phyloP scores from a whole-genome alignment of 2,797 vertebrate genomes.

The Spinus pinus region DNA sequence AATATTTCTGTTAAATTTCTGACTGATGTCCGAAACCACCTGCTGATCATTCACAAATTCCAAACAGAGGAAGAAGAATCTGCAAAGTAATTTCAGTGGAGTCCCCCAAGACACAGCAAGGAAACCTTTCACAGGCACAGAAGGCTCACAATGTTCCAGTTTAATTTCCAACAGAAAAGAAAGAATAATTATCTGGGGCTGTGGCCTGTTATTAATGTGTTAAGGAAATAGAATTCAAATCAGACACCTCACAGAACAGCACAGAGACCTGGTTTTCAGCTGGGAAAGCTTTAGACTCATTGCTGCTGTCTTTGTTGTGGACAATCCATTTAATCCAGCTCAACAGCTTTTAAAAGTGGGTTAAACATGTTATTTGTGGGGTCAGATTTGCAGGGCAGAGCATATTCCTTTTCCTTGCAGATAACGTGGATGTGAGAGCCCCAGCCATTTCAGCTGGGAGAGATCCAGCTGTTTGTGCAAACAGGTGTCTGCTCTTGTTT shows the following conservation, averaged over 20 bases:
- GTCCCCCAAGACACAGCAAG: neutral
- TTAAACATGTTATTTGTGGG: neutral
- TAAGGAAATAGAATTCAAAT: slow-evolving; percentile 32
- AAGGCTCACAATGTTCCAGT: neutral
- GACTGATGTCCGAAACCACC: neutral
- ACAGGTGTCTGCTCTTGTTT: neutral
- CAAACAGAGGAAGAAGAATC: neutral
- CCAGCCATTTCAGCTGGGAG: neutral
- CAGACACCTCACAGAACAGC: neutral
- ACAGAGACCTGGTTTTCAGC: neutral
- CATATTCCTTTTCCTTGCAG: neutral
- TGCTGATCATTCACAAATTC: neutral
- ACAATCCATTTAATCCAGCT: neutral
- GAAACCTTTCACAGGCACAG: neutral
- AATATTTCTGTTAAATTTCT: neutral
- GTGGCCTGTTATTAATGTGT: slow-evolving; percentile 2
- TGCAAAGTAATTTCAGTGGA: neutral
- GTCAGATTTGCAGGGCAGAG: neutral
- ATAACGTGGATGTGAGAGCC: neutral
- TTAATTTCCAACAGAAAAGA: slow-evolving; percentile 32
- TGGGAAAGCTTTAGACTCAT: neutral
- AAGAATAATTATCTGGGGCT: neutral
- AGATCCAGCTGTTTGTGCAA: neutral
- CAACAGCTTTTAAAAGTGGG: neutral
- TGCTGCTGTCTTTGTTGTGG: neutral